Conservation (phyloP, 1,140 invertebrate genomes). For the Drosophila willistoni region DNA sequence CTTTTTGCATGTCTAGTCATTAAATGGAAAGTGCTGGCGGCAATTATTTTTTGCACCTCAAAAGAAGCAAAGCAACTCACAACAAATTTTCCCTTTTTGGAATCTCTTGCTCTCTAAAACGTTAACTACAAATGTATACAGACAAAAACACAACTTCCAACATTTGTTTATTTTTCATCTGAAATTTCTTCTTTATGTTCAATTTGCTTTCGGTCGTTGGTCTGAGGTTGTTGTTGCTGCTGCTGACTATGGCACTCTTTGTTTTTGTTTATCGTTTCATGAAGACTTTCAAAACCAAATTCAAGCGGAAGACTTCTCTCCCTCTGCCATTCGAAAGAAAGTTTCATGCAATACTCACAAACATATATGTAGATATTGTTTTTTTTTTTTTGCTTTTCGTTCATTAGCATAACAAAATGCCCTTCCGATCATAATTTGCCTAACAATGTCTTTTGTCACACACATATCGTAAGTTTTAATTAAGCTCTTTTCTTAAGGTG, state of each 20-base stretch:
- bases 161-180: conserved; percentile 68
- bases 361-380: too few relatives aligned
- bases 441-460: conserved; percentile 35
- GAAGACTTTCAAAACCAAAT: conserved; percentile 52
- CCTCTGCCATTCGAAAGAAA: conserved; percentile 48
- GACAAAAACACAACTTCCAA: conserved; percentile 21
- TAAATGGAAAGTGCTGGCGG: conserved; percentile 72
- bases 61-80: conserved; percentile 26
- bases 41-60: conserved; percentile 68
- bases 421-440: conserved; percentile 19
- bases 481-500: conserved; percentile 20
- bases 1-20: conserved; percentile 46
- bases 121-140: conserved; percentile 28
- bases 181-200: conserved; percentile 55
- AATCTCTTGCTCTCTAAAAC: conserved; percentile 15
- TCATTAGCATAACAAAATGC: conserved; percentile 64
- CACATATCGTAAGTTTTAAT: conserved; percentile 46
- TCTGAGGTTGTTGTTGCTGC: conserved; percentile 28
- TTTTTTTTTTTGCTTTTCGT: conserved; percentile 3
- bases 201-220: conserved; percentile 49
- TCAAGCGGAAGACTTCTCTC: conserved; percentile 22
- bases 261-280: conserved; percentile 72
- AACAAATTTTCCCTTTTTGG: conserved; percentile 65
- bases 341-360: conserved; percentile 40
- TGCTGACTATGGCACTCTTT: conserved; percentile 53